These are phyloP conservation scores for Prionace glauca DNA, from an alignment of 2,797 vertebrate species.

Conservation along the genomic window DNA sequence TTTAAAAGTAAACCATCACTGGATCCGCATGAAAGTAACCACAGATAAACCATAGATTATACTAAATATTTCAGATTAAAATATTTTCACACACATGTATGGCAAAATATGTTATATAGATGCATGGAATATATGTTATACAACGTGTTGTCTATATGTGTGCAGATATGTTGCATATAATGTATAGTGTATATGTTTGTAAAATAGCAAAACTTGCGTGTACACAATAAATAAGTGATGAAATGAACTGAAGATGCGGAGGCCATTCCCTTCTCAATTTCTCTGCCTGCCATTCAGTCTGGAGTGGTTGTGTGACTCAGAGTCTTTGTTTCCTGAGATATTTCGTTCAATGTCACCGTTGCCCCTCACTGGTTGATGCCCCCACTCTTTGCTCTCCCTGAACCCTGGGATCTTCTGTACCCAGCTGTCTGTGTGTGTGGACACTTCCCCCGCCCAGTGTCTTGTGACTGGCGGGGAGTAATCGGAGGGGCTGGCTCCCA, in stretches of 20 bases:
- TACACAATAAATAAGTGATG: neutral
- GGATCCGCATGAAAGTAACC: neutral
- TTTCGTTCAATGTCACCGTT: neutral
- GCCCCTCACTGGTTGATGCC: neutral
- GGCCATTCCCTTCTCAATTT: neutral
- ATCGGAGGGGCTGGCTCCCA: neutral
- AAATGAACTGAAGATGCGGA: too few species aligned
- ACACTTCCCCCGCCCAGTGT: conserved; percentile 10
- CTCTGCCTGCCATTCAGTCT: neutral
- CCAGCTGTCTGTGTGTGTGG: neutral
- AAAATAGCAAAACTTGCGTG: neutral
- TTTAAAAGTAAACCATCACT: neutral
- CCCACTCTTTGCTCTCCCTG: neutral
- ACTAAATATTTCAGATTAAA: neutral
- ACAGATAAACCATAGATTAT: neutral
- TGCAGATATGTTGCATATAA: neutral
- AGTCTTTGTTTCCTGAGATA: neutral
- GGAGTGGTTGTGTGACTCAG: neutral
- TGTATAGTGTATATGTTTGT: neutral
- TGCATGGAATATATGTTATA: neutral
- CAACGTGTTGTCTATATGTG: neutral
- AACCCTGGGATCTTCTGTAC: neutral
- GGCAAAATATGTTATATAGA: neutral
- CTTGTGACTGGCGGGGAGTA: neutral
- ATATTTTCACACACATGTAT: neutral